Evolutionary conservation across 1,140 invertebrate species (phyloP), one percentile per base, ranked within the genome.

Genomic region (Papilio polytes): DNA sequence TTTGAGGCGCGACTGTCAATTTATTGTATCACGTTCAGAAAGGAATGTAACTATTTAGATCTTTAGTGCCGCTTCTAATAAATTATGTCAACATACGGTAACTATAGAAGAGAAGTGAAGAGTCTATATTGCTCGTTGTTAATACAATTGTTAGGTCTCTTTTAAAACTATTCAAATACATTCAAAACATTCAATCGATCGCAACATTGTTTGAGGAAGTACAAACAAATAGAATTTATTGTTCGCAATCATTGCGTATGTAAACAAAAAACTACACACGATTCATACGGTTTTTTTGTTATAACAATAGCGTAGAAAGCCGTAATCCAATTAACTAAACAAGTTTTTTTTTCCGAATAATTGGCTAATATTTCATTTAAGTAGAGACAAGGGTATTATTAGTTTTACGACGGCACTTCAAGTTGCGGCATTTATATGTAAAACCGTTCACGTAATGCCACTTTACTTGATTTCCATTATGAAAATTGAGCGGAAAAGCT

Each of bases 381-480:
- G 63, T 70, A 36, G 12, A 70, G 63, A 31, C 63, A 70, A 70
- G 63, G 63, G 63, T 36, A 70, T 70, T 70, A 70, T 70, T 70
- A 70, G 63, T 70, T 70, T 70, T 70, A 70, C 63, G 26, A 70
- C 12, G 63, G 63, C 26, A 70, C 63, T 66, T 70, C 26, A 70
- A 70, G 12, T 22, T 31, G 63, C 26, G 63, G 12, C 63, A 70
- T 70, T 31, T 12, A 36, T 70, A 70, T 70, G 63, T 31, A 70
- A 70, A 70, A 70, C 26, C 26, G 26, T 70, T 70, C 63, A 70
- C 63, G 63, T 70, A 70, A 70, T 70, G 26, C 26, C 26, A 70
- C 63, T 70, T 70, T 15, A 31, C 26, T 70, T 70, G 63, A 70
- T 70, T 70, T 70, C 63, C 63, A 70, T 70, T 70, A 70, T 70